Conservation (phyloP, 2,888 invertebrate genomes). For the Melikaiella ostensackeni region DNA sequence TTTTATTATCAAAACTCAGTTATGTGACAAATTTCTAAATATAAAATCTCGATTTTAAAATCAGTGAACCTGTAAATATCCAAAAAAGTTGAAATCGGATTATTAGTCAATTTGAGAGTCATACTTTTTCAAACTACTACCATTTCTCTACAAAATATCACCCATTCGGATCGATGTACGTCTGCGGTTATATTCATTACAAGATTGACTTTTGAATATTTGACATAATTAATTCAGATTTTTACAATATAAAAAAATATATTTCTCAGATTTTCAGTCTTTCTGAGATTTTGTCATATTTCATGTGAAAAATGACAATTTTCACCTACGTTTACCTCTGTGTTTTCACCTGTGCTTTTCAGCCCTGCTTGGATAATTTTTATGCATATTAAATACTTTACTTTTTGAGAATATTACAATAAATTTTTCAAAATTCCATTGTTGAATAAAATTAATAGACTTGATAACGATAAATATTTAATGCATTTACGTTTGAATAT, state of each 20-base stretch:
- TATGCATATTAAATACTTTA: no score
- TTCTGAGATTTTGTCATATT: background rate
- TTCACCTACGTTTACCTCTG: no score
- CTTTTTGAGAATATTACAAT: no score
- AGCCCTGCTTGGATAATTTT: no score
- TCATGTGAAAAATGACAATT: no score
- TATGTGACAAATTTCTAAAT: constrained; percentile 34
- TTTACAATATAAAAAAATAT: background rate
- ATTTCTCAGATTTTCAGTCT: background rate
- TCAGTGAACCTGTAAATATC: background rate
- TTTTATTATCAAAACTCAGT: constrained; percentile 44
- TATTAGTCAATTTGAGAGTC: background rate
- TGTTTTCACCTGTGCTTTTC: no score
- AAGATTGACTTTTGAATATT: background rate
- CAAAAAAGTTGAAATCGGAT: background rate
- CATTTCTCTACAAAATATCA: background rate
- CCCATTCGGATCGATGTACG: background rate
- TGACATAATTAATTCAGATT: background rate
- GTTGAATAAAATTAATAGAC: no score
- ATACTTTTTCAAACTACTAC: background rate
- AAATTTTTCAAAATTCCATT: no score
- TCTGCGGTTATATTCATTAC: background rate
- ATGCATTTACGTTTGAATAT: no score
- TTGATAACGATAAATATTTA: no score
- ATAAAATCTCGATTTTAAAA: background rate